Evolutionary conservation across 2,888 invertebrate genomes (phyloP), one percentile per base, ranked within the genome.

Genomic region (Eupithecia dodoneata): DNA sequence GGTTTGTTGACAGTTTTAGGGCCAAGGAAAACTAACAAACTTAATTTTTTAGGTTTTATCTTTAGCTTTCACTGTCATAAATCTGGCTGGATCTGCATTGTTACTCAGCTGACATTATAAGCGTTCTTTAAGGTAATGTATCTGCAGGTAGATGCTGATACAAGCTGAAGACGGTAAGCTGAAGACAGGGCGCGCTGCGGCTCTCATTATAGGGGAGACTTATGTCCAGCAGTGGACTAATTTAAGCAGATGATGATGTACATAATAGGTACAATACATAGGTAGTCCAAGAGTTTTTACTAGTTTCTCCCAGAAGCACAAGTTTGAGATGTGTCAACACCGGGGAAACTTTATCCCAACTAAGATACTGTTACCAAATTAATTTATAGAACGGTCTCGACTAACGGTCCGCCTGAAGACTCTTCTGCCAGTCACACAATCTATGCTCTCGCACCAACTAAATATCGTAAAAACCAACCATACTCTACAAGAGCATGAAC

Each of bases 391-490:
- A 92, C 93, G 90, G 91, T 90, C 87, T 85, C 87, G 81, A 78
- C 86, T 94, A 94, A 93, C 94, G 94, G 94, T 90, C 88, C 82
- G 80, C 83, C 90, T 92, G 91, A 93, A 93, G 92, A 90, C 90
- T 93, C 93, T 92, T 92, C 92, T 91, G 86, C 89, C 88, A 90
- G 89, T 90, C 91, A 90, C 87, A 91, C 89, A 88, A 89, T 90
- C 87, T 83, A 85, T 84, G 82, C 78, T 81, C 76, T 18, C 73
- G 55, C 76, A 76, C 75, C 74, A 80, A 76, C 76, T 79, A 71
- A 81, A 85, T 79, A 76, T 73, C 84, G 76, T 81, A 87, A 84
- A 81, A 72, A 80, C 82, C 82, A 76, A 73, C 76, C 30, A 74
- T 71, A 82, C 63, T 79, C 71, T 67, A 88, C 86, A 86, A 42